Evolutionary conservation across 37 sponge, comb jelly and placozoan genomes (phyloP), one percentile per base, ranked within the genome.

Genomic region (Crambe crambe): DNA sequence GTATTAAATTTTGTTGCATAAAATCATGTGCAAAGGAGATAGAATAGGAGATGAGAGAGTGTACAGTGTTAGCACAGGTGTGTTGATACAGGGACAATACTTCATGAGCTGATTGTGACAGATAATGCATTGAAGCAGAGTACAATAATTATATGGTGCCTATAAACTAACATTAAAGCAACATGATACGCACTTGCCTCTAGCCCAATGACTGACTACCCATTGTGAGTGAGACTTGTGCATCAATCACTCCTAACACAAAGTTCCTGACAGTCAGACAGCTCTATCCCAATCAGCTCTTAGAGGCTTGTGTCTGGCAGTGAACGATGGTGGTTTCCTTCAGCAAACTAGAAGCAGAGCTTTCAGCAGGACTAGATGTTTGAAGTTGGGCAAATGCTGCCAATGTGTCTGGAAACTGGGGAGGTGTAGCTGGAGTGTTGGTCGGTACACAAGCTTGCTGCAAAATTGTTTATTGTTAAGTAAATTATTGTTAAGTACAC

Each of bases 341-440:
- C 5, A 79, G 12, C n/a, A 79, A 4, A 35, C 56, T 27, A 21
- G 68, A 21, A n/a, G 41, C 26, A 2, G 34, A 31, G 36, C 60
- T 29, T n/a, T 63, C 72, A 17, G 79, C 72, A 23, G 86, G 86
- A 73, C 80, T 79, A 0, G 87, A 83, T 23, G 92, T 43, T 21
- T 81, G 78, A 51, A 91, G 26, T 60, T 87, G 75, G 3, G 79
- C 79, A 78, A 91, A 91, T 57, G 83, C 84, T 1, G 75, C 82
- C 21, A 94, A 77, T 35, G 87, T 81, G 63, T 94, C 92, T 0
- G 91, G 88, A 44, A 94, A 73, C 23, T 56, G 56, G 17, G 95
- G 91, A 31, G 95, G 95, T 15, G 95, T 94, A 31, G 85, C 95
- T 35, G 95, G 95, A 26, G 95, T 94, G 39, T 94, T 94, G 32